These are phyloP conservation scores for Crotalus horridus DNA, from an alignment of 2,113 vertebrate genomes.

Conservation along the genomic window DNA sequence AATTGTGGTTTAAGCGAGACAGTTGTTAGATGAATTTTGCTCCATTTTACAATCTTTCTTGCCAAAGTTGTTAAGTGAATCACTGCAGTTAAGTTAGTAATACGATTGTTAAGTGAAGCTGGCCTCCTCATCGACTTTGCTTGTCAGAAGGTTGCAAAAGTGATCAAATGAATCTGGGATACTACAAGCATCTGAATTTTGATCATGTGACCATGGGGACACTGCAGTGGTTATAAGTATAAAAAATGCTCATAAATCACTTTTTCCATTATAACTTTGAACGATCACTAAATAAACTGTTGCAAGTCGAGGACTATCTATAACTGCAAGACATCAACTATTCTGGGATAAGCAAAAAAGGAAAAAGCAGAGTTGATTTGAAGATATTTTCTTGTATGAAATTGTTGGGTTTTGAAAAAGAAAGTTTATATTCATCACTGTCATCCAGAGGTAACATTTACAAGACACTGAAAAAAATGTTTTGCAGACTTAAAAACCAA, in stretches of 20 bases:
- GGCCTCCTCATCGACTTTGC: background rate
- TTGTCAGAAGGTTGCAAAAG: background rate
- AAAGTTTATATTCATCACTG: background rate
- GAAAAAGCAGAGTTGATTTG: background rate
- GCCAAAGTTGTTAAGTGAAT: background rate
- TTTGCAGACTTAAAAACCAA: background rate
- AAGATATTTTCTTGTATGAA: background rate
- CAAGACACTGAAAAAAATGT: background rate
- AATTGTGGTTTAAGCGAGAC: no score
- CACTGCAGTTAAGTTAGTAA: background rate
- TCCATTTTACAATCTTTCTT: background rate
- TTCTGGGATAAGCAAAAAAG: slow-evolving; percentile 4
- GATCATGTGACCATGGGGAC: background rate
- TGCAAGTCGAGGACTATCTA: background rate
- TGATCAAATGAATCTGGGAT: background rate
- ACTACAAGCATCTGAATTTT: background rate
- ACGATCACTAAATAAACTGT: background rate
- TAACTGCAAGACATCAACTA: background rate
- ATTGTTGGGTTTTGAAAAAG: background rate
- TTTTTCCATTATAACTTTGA: background rate
- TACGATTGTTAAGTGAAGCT: background rate
- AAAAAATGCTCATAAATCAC: background rate
- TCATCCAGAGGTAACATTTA: background rate
- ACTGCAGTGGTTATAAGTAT: background rate
- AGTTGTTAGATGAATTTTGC: background rate